Percentiles rank a stretch among this genome's conserved stretches.
phyloP scores from a whole-genome alignment of 1,140 invertebrate genomes.

The Saxidomus purpurata region DNA sequence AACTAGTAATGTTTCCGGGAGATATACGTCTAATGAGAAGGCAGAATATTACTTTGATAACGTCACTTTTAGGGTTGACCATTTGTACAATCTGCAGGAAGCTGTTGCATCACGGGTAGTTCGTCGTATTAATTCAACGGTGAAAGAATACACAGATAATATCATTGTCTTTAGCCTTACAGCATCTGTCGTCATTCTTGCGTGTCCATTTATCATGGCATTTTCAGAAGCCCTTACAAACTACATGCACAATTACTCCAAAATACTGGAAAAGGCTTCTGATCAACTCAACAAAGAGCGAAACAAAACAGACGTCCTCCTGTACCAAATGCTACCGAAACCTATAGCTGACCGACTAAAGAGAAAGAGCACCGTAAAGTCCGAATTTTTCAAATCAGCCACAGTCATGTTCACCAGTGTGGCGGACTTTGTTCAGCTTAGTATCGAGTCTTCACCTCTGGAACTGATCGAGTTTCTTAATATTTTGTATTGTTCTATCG shows the following conservation, averaged over 20 bases:
- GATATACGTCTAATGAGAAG: constrained; percentile 7
- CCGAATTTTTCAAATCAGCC: constrained; percentile 56
- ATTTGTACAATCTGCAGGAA: constrained; percentile 43
- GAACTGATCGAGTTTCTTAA: constrained; percentile 41
- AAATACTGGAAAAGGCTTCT: constrained; percentile 16
- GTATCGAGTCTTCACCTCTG: constrained; percentile 39
- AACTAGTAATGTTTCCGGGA: constrained; percentile 17
- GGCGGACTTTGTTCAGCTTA: constrained; percentile 41
- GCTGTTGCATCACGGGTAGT: constrained; percentile 29
- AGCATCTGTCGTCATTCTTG: constrained; percentile 21
- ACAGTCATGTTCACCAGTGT: constrained; percentile 58
- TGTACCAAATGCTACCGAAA: constrained; percentile 62
- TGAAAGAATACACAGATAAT: neutral
- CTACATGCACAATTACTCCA: constrained; percentile 48
- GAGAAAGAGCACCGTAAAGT: constrained; percentile 38
- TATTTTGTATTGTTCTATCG: constrained; percentile 43
- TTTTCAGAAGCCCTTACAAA: constrained; percentile 45
- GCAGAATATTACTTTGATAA: constrained; percentile 57
- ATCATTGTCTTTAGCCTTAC: constrained; percentile 11
- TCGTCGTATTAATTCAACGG: constrained; percentile 12
- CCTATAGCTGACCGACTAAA: constrained; percentile 68
- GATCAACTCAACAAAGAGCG: constrained; percentile 21
- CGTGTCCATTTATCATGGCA: constrained; percentile 50
- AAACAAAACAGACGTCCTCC: constrained; percentile 23
- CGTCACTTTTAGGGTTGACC: constrained; percentile 38